Conservation (phyloP, 1,140 invertebrate genomes). For the Fopius arisanus region DNA sequence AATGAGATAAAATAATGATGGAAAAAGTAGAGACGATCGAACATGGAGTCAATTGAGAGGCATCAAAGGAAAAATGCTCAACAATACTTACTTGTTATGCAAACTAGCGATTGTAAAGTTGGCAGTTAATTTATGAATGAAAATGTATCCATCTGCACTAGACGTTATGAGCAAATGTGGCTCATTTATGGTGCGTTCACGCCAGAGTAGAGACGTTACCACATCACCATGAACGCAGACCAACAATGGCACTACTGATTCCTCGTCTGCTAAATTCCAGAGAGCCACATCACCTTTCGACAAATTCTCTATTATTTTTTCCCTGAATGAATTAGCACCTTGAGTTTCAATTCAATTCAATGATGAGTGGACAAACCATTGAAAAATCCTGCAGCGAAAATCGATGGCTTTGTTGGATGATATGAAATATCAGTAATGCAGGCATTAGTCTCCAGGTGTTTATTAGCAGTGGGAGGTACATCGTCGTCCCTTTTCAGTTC, state of each 20-base stretch:
- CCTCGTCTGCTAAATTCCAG: slow-evolving; percentile 61
- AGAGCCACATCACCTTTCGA: slow-evolving; percentile 58
- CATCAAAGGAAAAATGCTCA: too few relatives aligned
- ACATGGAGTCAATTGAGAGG: too few relatives aligned
- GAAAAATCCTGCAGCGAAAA: slow-evolving; percentile 58
- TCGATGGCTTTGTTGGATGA: slow-evolving; percentile 60
- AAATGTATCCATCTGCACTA: slow-evolving; percentile 57
- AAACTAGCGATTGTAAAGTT: slow-evolving; percentile 50
- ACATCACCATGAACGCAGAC: slow-evolving; percentile 55
- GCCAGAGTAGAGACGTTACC: slow-evolving; percentile 56
- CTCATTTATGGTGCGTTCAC: slow-evolving; percentile 49
- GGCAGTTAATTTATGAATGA: slow-evolving; percentile 52
- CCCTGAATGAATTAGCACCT: slow-evolving; percentile 21
- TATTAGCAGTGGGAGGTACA: slow-evolving; percentile 44
- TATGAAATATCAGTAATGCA: slow-evolving; percentile 57
- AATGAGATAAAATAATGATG: too few relatives aligned
- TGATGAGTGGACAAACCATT: slow-evolving; percentile 49
- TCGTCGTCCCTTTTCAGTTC: slow-evolving; percentile 53
- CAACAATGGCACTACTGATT: slow-evolving; percentile 44
- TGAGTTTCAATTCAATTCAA: slow-evolving; percentile 7
- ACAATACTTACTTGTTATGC: slow-evolving; percentile 48
- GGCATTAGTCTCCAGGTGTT: slow-evolving; percentile 52
- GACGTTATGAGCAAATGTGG: slow-evolving; percentile 50
- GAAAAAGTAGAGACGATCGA: too few relatives aligned
- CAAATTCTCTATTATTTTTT: slow-evolving; percentile 11